Evolutionary conservation across 2,113 vertebrate species (phyloP).

Genomic region (Tor tambroides): DNA sequence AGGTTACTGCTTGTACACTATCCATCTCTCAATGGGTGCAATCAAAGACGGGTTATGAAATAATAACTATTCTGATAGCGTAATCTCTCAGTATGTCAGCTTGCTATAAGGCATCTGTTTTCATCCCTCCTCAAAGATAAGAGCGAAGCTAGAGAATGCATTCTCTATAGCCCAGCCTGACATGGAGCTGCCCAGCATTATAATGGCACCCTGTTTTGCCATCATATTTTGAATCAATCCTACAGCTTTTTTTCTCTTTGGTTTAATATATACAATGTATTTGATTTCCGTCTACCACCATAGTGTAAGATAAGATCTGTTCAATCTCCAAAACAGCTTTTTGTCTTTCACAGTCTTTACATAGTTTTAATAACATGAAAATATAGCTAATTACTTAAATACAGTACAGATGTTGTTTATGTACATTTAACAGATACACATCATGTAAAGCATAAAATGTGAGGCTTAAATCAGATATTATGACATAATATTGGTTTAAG

Average conservation of each 20-base stretch:
- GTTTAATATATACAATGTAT: background rate
- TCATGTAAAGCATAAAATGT: background rate
- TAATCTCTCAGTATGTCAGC: slow-evolving; percentile 43
- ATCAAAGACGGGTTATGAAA: slow-evolving; percentile 37
- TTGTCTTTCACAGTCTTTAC: too few relatives aligned
- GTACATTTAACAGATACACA: background rate
- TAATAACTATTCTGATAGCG: slow-evolving; percentile 35
- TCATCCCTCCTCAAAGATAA: slow-evolving; percentile 19
- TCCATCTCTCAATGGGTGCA: slow-evolving; percentile 19
- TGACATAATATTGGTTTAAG: background rate
- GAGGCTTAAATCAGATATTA: background rate
- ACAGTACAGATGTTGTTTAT: too few relatives aligned
- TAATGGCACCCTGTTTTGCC: slow-evolving; percentile 23
- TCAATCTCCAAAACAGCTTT: too few relatives aligned
- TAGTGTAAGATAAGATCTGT: too few relatives aligned
- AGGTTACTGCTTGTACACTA: slow-evolving; percentile 17
- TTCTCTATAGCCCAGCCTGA: slow-evolving; percentile 32
- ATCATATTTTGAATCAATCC: slow-evolving; percentile 21
- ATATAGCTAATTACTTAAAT: too few relatives aligned
- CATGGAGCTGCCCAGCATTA: slow-evolving; percentile 35
- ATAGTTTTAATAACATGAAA: too few relatives aligned
- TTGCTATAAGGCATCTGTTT: slow-evolving; percentile 59
- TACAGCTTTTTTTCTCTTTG: background rate
- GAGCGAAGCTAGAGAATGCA: slow-evolving; percentile 1
- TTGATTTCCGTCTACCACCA: too few relatives aligned